Base-by-base conservation (phyloP, 2,113 vertebrate genomes). In the Centropristis striata region DNA sequence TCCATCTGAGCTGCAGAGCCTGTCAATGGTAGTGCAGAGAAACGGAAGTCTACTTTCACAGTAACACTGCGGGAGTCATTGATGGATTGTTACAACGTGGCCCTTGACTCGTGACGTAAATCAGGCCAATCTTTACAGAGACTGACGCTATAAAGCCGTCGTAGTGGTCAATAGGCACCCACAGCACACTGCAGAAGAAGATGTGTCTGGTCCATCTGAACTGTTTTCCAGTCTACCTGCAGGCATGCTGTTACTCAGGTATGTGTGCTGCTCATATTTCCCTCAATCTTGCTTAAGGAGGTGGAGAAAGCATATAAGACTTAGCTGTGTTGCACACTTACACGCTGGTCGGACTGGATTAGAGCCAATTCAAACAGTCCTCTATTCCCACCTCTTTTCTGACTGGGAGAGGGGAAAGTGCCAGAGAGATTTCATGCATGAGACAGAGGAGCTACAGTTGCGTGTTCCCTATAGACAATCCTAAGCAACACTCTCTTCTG, bases 391-490 rank as follows among this genome's bases (percentile, higher is more conserved):
- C 64, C 75, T 87, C 59, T 44, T 73, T 23, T 75, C 75, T 49
- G 28, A 69, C 55, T 70, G 84, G 81, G 80, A 80, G 90, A 88
- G 82, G 60, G 59, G 68, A 64, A 84, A 83, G 78, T 87, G 92
- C 86, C 82, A 90, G 76, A 92, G 84, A 89, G 83, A 93, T 82
- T 92, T 93, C 92, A 93, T 91, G 92, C 79, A 81, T 78, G 65
- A 91, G 86, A 91, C 86, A 86, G 85, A 90, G 83, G 83, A 87
- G 76, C 85, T 84, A 88, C 75, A 85, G 83, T 85, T 84, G 61
- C 51, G 39, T 65, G 82, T 80, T 91, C 86, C 88, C 87, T 75
- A 80, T 73, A 87, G 92, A 92, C 86, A 84, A 81, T 84, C 71
- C 58, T 71, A 78, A 82, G 81, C 70, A 86, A 86, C 76, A 77